phyloP scores from a whole-genome alignment of 2,113 vertebrate species.

The Uropsilus gracilis region DNA sequence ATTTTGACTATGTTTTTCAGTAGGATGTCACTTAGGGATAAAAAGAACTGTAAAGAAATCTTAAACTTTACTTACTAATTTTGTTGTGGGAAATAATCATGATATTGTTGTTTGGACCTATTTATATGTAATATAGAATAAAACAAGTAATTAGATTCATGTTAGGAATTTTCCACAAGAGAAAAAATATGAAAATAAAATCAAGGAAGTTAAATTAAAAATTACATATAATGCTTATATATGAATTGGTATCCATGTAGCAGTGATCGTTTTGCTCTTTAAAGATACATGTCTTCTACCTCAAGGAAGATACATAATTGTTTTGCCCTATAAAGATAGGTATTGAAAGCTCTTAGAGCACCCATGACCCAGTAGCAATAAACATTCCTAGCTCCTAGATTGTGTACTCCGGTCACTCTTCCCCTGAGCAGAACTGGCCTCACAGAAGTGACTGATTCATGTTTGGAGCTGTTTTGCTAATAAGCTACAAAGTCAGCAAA shows the following conservation, averaged over 20 bases:
- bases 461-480: neutral
- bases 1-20: neutral
- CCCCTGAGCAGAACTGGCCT: neutral
- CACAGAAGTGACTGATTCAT: neutral
- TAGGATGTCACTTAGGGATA: neutral
- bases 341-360: neutral
- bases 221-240: neutral
- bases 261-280: neutral
- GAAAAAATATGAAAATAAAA: neutral
- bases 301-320: too few relatives aligned
- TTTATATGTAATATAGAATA: neutral
- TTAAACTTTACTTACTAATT: neutral
- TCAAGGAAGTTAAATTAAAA: neutral
- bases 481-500: neutral
- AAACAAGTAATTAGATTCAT: neutral
- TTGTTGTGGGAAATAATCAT: neutral
- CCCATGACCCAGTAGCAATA: neutral
- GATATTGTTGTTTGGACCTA: neutral
- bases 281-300: too few relatives aligned
- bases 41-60: neutral
- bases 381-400: neutral
- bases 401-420: neutral
- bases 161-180: neutral
- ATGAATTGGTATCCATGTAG: neutral
- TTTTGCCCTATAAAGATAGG: neutral